These are phyloP conservation scores for Macaca nemestrina DNA, from an alignment of 2,113 vertebrate species.

Conservation along the genomic window DNA sequence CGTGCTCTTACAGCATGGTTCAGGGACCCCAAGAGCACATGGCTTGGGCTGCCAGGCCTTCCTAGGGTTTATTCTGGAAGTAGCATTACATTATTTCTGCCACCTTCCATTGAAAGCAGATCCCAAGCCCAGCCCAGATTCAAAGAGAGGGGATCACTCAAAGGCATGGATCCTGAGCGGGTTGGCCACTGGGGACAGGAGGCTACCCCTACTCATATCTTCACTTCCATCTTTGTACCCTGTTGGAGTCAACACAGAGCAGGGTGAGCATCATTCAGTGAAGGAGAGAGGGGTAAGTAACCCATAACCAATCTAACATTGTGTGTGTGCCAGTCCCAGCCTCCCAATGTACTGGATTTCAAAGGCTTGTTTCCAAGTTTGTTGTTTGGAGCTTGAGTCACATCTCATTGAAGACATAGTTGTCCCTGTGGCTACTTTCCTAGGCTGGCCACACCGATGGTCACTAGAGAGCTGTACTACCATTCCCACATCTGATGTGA, in stretches of 20 bases:
- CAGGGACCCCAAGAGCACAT: neutral
- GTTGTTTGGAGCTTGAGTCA: neutral
- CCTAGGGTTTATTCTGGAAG: neutral
- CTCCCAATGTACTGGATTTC: neutral
- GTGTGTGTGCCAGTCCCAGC: neutral
- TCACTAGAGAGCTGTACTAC: too few species aligned
- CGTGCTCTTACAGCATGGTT: too few species aligned
- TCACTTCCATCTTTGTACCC: neutral
- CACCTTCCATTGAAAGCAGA: neutral
- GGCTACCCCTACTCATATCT: neutral
- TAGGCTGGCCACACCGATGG: accelerated
- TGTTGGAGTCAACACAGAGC: neutral
- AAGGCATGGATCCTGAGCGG: neutral
- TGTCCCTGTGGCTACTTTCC: neutral
- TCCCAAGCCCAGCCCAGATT: neutral
- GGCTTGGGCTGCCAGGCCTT: neutral
- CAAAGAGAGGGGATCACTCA: accelerated
- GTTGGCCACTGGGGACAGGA: too few species aligned
- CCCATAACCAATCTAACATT: neutral
- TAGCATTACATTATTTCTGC: neutral
- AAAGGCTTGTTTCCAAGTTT: neutral
- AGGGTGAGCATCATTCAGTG: accelerated
- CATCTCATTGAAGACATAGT: neutral
- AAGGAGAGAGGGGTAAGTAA: neutral
- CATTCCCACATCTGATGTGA: neutral